Evolutionary conservation across 2,888 invertebrate genomes (phyloP), one percentile per base, ranked within the genome.

Genomic region (Spodoptera littoralis): DNA sequence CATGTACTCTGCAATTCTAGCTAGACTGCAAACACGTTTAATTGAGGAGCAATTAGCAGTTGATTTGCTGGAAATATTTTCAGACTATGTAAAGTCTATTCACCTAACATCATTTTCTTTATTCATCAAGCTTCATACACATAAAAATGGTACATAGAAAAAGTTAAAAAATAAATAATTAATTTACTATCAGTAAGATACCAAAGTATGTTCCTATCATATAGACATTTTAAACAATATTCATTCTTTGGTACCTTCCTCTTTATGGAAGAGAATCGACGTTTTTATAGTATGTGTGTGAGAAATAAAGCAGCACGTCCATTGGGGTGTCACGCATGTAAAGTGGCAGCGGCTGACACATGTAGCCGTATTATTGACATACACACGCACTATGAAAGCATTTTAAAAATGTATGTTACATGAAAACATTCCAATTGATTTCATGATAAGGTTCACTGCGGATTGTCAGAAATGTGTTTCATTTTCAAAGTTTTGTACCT

Each of bases 381-480:
- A 30, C 48, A 30, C 60, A 66, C 68, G 67, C 57, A 55, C 54
- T 22, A 4, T n/a, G 56, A 54, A 51, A 61, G 47, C 54, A 55
- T 62, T 70, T 71, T 41, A 61, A 62, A 72, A 72, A 67, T 57
- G 62, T 63, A 59, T 62, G 59, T 36, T 48, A 49, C 24, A 52
- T 72, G 55, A 43, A 73, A 69, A 48, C 24, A 9, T 44, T 71
- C 41, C 53, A 57, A 73, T 64, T 60, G 48, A 73, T 68, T 68
- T 50, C 55, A 56, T 50, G 68, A 68, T 49, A 68, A 73, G 11
- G 46, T 62, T 45, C 53, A 48, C 47, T 50, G 45, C 57, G 47
- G 36, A 49, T 53, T 22, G 49, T 51, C 47, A 48, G 61, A 58
- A 58, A 55, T 58, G 18, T 52, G 47, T 43, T 3, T 57, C 12